Percentiles rank a stretch among this genome's conserved stretches.
Conservation (phyloP, 2,113 vertebrate species). For the Astatotilapia flaviijosephi region DNA sequence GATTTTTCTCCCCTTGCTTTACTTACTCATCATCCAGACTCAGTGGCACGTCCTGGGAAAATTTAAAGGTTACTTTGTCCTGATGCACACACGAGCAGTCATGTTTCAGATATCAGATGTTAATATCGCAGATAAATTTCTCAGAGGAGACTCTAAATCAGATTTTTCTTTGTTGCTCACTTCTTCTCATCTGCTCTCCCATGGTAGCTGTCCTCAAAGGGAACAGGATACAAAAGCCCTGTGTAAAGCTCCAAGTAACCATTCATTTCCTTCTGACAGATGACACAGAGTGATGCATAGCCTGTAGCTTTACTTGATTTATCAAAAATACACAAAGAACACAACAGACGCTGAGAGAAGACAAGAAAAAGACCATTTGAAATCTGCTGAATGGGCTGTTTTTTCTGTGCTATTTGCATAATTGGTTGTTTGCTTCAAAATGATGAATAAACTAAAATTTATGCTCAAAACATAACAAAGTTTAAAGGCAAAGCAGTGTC, state of each 20-base stretch:
- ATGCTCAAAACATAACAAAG: constrained; percentile 41
- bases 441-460: constrained; percentile 66
- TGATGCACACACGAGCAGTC: not conserved
- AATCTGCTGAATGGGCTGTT: constrained; percentile 54
- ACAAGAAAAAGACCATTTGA: constrained; percentile 43
- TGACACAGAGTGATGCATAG: constrained; percentile 53
- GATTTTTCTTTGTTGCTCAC: constrained; percentile 26
- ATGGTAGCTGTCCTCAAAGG: not conserved
- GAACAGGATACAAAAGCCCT: constrained; percentile 8
- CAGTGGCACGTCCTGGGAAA: not conserved
- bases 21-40: constrained; percentile 6
- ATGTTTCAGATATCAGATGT: constrained; percentile 33
- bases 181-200: not conserved
- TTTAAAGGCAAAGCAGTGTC: constrained; percentile 39
- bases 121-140: constrained; percentile 38
- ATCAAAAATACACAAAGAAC: constrained; percentile 61
- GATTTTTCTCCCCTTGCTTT: constrained; percentile 12
- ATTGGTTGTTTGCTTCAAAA: constrained; percentile 68
- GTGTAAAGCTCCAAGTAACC: constrained; percentile 18
- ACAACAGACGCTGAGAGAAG: constrained; percentile 35
- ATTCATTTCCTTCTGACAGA: constrained; percentile 56
- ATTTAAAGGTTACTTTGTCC: constrained; percentile 26
- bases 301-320: constrained; percentile 56
- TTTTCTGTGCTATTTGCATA: constrained; percentile 65
- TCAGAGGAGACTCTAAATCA: constrained; percentile 28